Conservation (phyloP, 2,113 vertebrate species). For the Cromileptes altivelis region DNA sequence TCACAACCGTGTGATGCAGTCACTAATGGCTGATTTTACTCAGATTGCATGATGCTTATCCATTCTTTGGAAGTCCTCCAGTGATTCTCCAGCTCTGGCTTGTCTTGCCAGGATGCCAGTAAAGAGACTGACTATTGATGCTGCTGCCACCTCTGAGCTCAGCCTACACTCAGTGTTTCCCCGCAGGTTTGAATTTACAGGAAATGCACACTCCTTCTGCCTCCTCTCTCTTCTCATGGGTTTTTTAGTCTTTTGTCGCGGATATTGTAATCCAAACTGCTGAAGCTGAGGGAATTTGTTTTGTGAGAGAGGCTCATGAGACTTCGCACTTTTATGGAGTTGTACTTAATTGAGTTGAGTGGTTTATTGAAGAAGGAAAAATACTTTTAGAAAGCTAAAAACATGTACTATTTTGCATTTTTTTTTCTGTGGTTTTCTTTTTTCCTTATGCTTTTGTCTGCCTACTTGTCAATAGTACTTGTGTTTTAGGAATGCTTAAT, state of each 20-base stretch:
- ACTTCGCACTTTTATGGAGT: not conserved
- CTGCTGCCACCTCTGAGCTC: constrained; percentile 43
- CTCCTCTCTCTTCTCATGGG: not conserved
- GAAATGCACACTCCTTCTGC: constrained; percentile 1
- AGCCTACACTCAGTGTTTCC: constrained; percentile 34
- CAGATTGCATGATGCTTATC: constrained; percentile 35
- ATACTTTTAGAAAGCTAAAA: too few species aligned
- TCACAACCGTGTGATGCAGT: constrained; percentile 39
- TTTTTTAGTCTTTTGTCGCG: not conserved
- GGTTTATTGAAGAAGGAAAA: not conserved
- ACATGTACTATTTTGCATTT: too few species aligned
- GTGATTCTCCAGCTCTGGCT: constrained; percentile 36
- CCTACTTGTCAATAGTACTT: not conserved
- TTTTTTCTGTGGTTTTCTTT: too few species aligned
- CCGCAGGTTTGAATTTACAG: constrained; percentile 40
- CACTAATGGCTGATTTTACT: constrained; percentile 51
- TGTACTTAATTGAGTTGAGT: not conserved
- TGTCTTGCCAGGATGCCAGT: constrained; percentile 21
- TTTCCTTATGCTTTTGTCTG: too few species aligned
- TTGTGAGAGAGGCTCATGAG: too few species aligned
- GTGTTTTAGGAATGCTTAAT: not conserved
- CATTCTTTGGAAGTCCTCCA: constrained; percentile 51
- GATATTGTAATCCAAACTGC: not conserved
- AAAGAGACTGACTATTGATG: constrained; percentile 33
- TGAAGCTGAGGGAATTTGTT: not conserved